phyloP scores from a whole-genome alignment of 1,140 invertebrate species.

The Vollenhovia emeryi region DNA sequence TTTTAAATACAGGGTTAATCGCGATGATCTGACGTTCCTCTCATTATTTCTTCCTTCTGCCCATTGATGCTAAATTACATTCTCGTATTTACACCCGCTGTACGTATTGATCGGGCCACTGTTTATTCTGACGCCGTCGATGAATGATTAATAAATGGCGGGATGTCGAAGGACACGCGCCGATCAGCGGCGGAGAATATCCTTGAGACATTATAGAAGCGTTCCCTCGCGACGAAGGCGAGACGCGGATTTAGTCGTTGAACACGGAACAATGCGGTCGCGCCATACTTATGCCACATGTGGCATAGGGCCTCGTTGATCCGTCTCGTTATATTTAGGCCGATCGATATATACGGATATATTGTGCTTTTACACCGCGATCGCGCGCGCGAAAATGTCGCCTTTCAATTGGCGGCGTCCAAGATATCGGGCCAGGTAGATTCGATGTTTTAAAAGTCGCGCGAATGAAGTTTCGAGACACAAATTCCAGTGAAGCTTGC shows the following conservation, averaged over 20 bases:
- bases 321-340: constrained; percentile 72
- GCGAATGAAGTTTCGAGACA: background rate
- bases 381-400: background rate
- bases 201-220: constrained; percentile 39
- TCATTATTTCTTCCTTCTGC: background rate
- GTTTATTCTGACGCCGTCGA: constrained; percentile 32
- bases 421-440: background rate
- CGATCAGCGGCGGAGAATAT: background rate
- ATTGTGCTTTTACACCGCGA: constrained; percentile 39
- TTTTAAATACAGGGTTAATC: constrained; percentile 1
- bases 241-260: constrained; percentile 7
- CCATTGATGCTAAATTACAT: background rate
- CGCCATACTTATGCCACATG: constrained; percentile 63
- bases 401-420: background rate
- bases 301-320: constrained; percentile 67
- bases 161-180: constrained; percentile 22
- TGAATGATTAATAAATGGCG: constrained; percentile 45
- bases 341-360: constrained; percentile 70
- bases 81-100: constrained; percentile 5
- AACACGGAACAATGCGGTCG: constrained; percentile 66
- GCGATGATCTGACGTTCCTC: background rate
- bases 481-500: background rate
- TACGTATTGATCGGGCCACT: constrained; percentile 31
- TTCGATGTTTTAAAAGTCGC: constrained; percentile 3
- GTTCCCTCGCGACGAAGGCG: background rate